Evolutionary conservation across 2,888 invertebrate species (phyloP).

Genomic region (Capitulum mitella): DNA sequence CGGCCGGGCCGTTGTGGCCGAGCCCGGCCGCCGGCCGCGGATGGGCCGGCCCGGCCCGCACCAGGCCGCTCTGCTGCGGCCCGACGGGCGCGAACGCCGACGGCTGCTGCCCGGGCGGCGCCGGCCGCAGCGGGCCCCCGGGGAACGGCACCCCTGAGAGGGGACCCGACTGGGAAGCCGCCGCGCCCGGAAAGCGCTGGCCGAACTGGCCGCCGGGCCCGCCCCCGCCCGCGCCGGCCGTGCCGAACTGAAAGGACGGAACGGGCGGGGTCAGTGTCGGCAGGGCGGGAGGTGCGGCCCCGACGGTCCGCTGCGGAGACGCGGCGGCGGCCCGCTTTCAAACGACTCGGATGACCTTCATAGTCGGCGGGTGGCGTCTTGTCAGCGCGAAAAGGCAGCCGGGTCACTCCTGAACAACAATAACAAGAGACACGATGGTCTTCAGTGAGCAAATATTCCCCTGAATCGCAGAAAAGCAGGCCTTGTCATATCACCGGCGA

Average conservation of each 20-base stretch:
- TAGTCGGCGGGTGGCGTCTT: too few species aligned
- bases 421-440: too few species aligned
- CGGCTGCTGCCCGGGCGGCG: background rate
- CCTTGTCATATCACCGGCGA: too few species aligned
- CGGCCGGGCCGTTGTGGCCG: background rate
- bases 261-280: background rate
- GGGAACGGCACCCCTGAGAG: background rate
- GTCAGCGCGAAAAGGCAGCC: too few species aligned
- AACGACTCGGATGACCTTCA: too few species aligned
- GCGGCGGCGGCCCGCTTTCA: too few species aligned
- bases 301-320: too few species aligned
- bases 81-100: conserved; percentile 1
- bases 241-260: background rate
- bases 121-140: background rate
- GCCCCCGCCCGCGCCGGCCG: background rate
- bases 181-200: background rate
- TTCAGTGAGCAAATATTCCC: too few species aligned
- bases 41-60: background rate
- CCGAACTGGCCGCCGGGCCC: background rate
- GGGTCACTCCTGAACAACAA: too few species aligned
- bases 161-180: background rate
- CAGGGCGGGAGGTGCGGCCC: too few species aligned
- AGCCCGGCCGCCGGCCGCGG: background rate
- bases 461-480: too few species aligned
- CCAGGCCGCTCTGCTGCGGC: background rate